Base-by-base conservation (phyloP, 2,113 vertebrate species). In the Paradoxurus hermaphroditus region DNA sequence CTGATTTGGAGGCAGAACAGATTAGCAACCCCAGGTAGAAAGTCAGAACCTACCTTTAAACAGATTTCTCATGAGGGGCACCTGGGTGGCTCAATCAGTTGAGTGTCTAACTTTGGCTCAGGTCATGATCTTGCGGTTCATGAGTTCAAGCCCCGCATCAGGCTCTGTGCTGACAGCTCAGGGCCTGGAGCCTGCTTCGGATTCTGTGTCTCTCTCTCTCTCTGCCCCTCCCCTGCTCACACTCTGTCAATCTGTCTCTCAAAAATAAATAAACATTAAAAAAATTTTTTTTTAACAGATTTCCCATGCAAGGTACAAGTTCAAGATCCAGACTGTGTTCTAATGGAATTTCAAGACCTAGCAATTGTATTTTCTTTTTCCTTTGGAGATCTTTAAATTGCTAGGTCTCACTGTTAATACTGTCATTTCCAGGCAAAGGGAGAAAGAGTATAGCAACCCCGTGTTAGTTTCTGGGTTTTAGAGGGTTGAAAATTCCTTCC, bases 391-490 rank as follows among this genome's bases (percentile, higher is more conserved):
- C 91, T 98, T 97, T 97, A 98, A 97, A 98, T 98, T 98, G 97
- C 98, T 98, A 97, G 96, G 92, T 98, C 95, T 98, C 97, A 94
- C 83, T 79, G 94, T 94, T 98, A 96, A 97, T 94, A 91, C 95
- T 95, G 98, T 98, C 98, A 98, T 98, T 99, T 99, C 98, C 98
- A 98, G 98, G 97, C 93, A 78, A 91, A 91, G 97, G 88, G 95
- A 77, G 86, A 68, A 98, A 98, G 97, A 98, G 97, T 94, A 97
- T 85, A 91, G 97, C 85, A 97, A 96, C 90, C 15, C 97, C 84
- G 67, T 94, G 92, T 91, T 86, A 63, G 79, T 73, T 96, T 98
- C 94, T 94, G 97, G 94, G 95, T 97, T 97, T 97, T 72, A 39
- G 90, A 95, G 94, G 96, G 96, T 96, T 97, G 97, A 97, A 97